phyloP scores from a whole-genome alignment of 2,888 invertebrate genomes.

The Chymomyza procnemis region DNA sequence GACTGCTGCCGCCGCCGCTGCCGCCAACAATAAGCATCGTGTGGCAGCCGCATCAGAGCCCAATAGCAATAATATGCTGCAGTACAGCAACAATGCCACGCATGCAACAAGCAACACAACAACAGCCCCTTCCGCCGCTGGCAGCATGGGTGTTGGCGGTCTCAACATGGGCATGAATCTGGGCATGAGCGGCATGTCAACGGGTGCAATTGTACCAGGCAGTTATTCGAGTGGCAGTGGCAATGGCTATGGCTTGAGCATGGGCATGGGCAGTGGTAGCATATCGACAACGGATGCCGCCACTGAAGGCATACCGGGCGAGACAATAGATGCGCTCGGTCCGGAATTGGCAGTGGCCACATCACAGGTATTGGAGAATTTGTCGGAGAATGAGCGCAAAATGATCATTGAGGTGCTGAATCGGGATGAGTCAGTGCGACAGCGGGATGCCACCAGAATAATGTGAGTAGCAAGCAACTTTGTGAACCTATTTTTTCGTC shows the following conservation, averaged over 20 bases:
- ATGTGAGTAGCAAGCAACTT: slow-evolving; percentile 79
- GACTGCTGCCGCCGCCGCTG: slow-evolving; percentile 48
- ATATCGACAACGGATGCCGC: slow-evolving; percentile 52
- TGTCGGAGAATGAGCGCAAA: slow-evolving; percentile 79
- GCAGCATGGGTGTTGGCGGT: not conserved
- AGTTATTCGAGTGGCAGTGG: slow-evolving; percentile 11
- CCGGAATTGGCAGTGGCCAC: slow-evolving; percentile 76
- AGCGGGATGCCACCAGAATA: slow-evolving; percentile 80
- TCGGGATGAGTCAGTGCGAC: slow-evolving; percentile 80
- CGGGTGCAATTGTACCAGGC: slow-evolving; percentile 19
- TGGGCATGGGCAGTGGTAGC: slow-evolving; percentile 35
- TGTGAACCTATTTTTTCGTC: not conserved
- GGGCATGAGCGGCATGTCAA: slow-evolving; percentile 18
- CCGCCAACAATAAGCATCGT: slow-evolving; percentile 61
- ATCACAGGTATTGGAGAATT: slow-evolving; percentile 76
- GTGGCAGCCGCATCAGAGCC: slow-evolving; percentile 52
- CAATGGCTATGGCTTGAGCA: slow-evolving; percentile 15
- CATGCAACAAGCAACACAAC: slow-evolving; percentile 30
- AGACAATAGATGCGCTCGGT: slow-evolving; percentile 74
- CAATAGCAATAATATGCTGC: slow-evolving; percentile 70
- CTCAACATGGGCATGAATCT: slow-evolving; percentile 10
- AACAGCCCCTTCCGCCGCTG: slow-evolving; percentile 25
- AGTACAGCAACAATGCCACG: slow-evolving; percentile 41
- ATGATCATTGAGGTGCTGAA: slow-evolving; percentile 81
- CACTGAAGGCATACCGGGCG: slow-evolving; percentile 67